Percentiles rank a stretch among this genome's conserved stretches.
Evolutionary conservation across 2,113 vertebrate species (phyloP).

Genomic region (Pontoporia blainvillei): DNA sequence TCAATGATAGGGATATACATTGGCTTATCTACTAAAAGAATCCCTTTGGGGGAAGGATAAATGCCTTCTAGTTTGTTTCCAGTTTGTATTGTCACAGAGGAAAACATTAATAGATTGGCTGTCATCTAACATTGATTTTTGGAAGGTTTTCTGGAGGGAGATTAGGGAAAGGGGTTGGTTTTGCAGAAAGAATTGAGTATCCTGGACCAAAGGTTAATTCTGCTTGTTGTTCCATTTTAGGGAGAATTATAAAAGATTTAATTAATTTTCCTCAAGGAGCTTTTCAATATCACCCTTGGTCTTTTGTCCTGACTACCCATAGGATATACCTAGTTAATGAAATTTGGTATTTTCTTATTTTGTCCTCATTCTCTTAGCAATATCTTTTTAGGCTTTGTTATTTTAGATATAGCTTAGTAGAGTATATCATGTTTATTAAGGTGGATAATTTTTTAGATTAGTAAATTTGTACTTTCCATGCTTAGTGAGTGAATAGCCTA

Average conservation of each 20-base stretch:
- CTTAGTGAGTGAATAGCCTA: not conserved
- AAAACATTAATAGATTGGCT: not conserved
- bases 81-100: not conserved
- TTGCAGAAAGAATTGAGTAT: not conserved
- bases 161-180: not conserved
- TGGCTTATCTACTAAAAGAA: not conserved
- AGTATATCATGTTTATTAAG: not conserved
- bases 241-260: not conserved
- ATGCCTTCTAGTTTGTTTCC: not conserved
- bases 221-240: not conserved
- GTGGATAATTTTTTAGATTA: not conserved
- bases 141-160: not conserved
- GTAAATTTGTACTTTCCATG: not conserved
- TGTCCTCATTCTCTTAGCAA: not conserved
- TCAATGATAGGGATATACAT: not conserved
- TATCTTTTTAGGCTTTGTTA: not conserved
- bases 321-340: not conserved
- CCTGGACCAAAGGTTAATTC: not conserved
- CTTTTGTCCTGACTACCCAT: not conserved
- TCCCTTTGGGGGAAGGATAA: not conserved
- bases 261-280: not conserved
- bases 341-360: not conserved
- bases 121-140: constrained; percentile 24
- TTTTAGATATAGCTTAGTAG: not conserved
- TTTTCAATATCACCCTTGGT: not conserved